Base-by-base conservation (phyloP, 2,888 invertebrate species). In the Trichacis sp. region DNA sequence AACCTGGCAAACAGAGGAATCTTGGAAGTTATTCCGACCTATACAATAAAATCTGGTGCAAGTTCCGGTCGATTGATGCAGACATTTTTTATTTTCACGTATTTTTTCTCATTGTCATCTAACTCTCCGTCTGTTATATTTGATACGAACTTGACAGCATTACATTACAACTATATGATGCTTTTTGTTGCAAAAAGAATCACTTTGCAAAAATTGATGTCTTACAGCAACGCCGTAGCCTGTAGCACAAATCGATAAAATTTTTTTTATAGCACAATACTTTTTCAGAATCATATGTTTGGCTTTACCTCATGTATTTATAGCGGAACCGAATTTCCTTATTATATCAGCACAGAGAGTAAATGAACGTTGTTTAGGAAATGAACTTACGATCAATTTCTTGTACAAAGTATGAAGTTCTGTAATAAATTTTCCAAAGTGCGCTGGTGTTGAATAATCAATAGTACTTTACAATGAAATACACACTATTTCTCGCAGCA, bases 321-420 rank as follows among this genome's bases (percentile, higher is more conserved):
- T 40, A 11, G 58, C 36, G 12, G 58, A 58, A 3, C 54, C 58
- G 47, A 46, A 30, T 17, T 47, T 43, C 38, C 36, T n/a, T 6
- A 33, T 42, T n/a, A 56, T 40, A 8, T 46, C 19, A 1, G 46
- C 18, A 29, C 51, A 62, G 17, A 56, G 62, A 6, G 48, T 30
- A 30, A 62, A 36, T 17, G 56, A 47, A 48, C 56, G 56, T 29
- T 51, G 43, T 42, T 62, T 62, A 0, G 56, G 56, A 14, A 51
- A 43, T 14, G 56, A 62, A 36, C 29, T 15, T 11, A 47, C 56
- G 15, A 51, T 24, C 6, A 62, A 40, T 48, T 62, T 8, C 1
- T 52, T 47, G 18, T 52, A 61, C 20, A 50, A 11, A 17, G 29
- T 9, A 29, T 61, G 43, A 50, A 50, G 50, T 5, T 50, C 50